Conservation (phyloP, 2,113 vertebrate species). For the Anguilla japonica region DNA sequence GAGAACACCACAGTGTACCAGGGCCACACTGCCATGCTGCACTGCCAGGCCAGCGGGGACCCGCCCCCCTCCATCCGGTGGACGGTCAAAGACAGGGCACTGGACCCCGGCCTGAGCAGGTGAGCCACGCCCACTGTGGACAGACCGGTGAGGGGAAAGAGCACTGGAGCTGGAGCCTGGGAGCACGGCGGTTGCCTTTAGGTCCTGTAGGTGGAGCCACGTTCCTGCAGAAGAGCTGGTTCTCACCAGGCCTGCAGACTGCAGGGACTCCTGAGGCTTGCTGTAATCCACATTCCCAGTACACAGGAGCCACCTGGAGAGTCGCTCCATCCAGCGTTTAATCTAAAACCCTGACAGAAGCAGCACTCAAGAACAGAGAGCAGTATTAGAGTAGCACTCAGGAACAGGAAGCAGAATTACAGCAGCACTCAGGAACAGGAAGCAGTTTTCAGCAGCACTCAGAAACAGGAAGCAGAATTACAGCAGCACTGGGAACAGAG, state of each 20-base stretch:
- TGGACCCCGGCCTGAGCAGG: slow-evolving; percentile 80
- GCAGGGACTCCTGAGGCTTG: background rate
- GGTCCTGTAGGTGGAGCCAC: no score
- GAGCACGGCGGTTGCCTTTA: background rate
- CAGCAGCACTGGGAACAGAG: background rate
- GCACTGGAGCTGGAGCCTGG: background rate
- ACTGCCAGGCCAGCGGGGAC: slow-evolving; percentile 90
- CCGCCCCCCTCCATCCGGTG: slow-evolving; percentile 89
- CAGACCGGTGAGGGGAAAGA: no score
- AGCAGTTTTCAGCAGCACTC: background rate
- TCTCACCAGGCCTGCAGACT: background rate
- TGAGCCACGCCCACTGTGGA: slow-evolving; percentile 42
- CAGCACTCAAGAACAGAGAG: background rate
- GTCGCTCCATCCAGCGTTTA: background rate
- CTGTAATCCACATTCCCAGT: background rate
- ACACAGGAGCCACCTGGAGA: background rate
- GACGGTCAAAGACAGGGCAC: slow-evolving; percentile 87
- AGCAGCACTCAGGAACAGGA: background rate
- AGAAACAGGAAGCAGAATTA: background rate
- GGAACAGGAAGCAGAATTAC: background rate
- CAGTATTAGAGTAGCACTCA: no score
- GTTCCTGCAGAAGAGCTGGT: background rate
- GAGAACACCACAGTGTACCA: slow-evolving; percentile 92
- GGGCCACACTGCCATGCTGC: slow-evolving; percentile 90
- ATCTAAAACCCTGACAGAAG: background rate